Evolutionary conservation across 35 echinoderm and acorn worm genomes (phyloP).

Genomic region (Strongylocentrotus purpuratus): DNA sequence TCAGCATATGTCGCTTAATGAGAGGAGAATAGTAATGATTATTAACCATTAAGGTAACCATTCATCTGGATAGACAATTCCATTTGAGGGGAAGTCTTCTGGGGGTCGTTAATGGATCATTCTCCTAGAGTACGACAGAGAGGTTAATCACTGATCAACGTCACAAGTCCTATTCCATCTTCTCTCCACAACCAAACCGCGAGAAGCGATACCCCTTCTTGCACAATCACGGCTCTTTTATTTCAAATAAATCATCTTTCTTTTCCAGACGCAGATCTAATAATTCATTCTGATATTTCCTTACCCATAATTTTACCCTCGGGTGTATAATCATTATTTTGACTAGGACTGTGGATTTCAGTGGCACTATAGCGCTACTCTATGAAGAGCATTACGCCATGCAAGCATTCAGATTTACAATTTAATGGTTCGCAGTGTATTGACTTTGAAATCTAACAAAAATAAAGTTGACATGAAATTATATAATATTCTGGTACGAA

Average conservation of each 20-base stretch:
- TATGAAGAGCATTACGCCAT: neutral
- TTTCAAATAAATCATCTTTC: conserved; percentile 32
- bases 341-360: neutral
- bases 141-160: conserved; percentile 39
- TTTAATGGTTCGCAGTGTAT: neutral
- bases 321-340: conserved; percentile 3
- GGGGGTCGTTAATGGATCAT: conserved; percentile 25
- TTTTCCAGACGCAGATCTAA: neutral
- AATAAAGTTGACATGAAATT: too few relatives aligned
- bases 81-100: conserved; percentile 7
- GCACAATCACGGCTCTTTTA: conserved; percentile 27
- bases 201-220: neutral
- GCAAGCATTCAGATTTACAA: neutral
- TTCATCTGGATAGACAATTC: conserved; percentile 28
- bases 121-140: neutral
- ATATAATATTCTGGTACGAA: too few relatives aligned
- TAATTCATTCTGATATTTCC: conserved; percentile 36
- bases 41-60: conserved; percentile 28
- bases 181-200: neutral
- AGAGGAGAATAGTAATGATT: conserved; percentile 27
- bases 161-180: neutral
- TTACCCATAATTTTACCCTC: conserved; percentile 16
- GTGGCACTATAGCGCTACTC: neutral
- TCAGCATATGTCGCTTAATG: conserved; percentile 42
- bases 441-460: too few relatives aligned